Percentiles rank a stretch among this genome's conserved stretches.
These are phyloP conservation scores for Pachyramphus minor DNA, from an alignment of 2,113 vertebrate species.

Conservation along the genomic window DNA sequence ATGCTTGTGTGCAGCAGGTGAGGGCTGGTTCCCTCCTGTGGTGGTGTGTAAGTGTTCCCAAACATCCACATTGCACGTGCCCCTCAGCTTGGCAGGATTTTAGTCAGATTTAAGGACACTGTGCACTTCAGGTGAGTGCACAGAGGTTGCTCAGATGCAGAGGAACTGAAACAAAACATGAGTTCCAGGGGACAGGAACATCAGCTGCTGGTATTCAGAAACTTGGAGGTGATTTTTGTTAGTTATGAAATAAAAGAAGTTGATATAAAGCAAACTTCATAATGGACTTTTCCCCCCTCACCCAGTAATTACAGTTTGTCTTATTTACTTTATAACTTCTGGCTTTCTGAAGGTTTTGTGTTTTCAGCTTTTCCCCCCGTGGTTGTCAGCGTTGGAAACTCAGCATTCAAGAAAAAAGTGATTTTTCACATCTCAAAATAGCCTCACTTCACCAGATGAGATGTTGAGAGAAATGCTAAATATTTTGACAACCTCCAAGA, in stretches of 20 bases:
- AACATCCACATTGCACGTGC: rapidly evolving
- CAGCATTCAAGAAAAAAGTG: not conserved
- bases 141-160: not conserved
- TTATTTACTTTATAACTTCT: not conserved
- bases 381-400: not conserved
- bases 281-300: too few relatives aligned
- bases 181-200: not conserved
- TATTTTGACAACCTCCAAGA: not conserved
- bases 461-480: not conserved
- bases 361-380: not conserved
- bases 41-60: not conserved
- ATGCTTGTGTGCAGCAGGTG: not conserved
- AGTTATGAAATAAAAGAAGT: not conserved
- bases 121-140: not conserved
- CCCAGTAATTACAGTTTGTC: not conserved
- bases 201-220: not conserved
- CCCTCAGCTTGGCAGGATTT: not conserved
- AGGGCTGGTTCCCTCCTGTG: not conserved
- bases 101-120: not conserved
- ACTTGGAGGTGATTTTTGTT: not conserved
- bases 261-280: not conserved
- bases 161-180: not conserved
- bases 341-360: not conserved
- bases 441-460: not conserved
- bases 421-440: not conserved